Evolutionary conservation across 2,797 vertebrate species (phyloP).

Genomic region (Sebastes matsubarae): DNA sequence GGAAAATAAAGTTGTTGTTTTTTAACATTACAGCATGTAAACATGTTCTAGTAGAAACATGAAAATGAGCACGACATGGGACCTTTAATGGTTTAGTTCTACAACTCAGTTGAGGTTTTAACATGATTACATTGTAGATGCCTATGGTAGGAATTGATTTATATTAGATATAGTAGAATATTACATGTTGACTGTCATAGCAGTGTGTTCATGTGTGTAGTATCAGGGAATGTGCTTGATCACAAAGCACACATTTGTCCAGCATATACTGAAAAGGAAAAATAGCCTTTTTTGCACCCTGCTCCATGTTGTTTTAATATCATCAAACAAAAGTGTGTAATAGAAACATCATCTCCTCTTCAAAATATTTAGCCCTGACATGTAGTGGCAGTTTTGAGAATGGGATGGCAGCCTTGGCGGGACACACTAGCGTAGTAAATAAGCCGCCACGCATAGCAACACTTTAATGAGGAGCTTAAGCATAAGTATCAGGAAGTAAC

Average conservation of each 20-base stretch:
- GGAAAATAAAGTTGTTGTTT: too few species aligned
- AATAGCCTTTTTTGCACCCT: background rate
- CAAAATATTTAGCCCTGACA: background rate
- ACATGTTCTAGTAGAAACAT: too few species aligned
- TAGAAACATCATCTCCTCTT: background rate
- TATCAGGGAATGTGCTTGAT: background rate
- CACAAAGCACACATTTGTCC: conserved; percentile 2
- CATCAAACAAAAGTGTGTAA: background rate
- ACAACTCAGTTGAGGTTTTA: background rate
- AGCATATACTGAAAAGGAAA: background rate
- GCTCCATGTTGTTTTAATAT: background rate
- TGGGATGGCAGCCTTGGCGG: background rate
- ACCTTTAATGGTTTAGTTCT: background rate
- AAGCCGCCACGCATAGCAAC: background rate
- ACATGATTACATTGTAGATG: background rate
- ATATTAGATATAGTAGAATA: background rate
- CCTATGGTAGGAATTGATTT: background rate
- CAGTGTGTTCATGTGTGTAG: background rate
- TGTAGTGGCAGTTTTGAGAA: too few species aligned
- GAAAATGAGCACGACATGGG: background rate
- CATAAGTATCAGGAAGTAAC: background rate
- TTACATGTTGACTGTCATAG: background rate
- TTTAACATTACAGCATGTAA: too few species aligned
- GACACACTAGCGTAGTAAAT: background rate
- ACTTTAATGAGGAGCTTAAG: background rate